Evolutionary conservation across 1,140 invertebrate species (phyloP).

Genomic region (Coelopa frigida): DNA sequence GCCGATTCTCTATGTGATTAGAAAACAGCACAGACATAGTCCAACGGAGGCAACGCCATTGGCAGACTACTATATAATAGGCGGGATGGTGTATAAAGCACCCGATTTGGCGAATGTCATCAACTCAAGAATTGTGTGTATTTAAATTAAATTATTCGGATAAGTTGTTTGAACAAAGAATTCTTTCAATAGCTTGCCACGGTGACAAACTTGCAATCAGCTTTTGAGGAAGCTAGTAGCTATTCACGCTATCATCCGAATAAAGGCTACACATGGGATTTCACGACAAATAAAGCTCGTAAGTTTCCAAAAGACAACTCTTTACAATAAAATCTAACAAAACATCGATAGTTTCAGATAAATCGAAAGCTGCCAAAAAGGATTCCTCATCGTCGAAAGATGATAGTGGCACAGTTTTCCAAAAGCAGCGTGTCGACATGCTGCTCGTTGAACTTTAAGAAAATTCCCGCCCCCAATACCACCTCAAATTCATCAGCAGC

Average conservation of each 20-base stretch:
- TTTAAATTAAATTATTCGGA: not conserved
- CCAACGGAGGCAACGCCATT: slow-evolving; percentile 83
- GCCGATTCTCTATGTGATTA: slow-evolving; percentile 93
- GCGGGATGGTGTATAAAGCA: slow-evolving; percentile 93
- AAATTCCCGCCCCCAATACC: slow-evolving; percentile 81
- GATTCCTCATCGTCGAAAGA: slow-evolving; percentile 62
- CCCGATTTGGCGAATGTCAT: slow-evolving; percentile 91
- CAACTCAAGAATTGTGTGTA: slow-evolving; percentile 83
- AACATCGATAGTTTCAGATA: slow-evolving; percentile 46
- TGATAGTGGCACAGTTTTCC: slow-evolving; percentile 87
- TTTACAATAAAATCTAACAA: not conserved
- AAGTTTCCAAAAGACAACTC: slow-evolving; percentile 16
- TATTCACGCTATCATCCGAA: slow-evolving; percentile 92
- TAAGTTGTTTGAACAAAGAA: slow-evolving; percentile 1
- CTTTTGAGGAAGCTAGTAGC: slow-evolving; percentile 87
- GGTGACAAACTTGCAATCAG: slow-evolving; percentile 83
- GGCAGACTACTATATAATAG: slow-evolving; percentile 96
- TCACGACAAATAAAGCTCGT: slow-evolving; percentile 65
- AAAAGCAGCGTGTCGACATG: slow-evolving; percentile 88
- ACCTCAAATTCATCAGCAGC: slow-evolving; percentile 47
- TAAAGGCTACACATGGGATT: slow-evolving; percentile 96
- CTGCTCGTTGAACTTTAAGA: slow-evolving; percentile 78
- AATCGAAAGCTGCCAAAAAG: slow-evolving; percentile 55
- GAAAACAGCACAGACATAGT: slow-evolving; percentile 89
- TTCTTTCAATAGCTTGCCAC: slow-evolving; percentile 66